phyloP scores from a whole-genome alignment of 92 coral and sea anemone species.

The Pocillopora grandis region DNA sequence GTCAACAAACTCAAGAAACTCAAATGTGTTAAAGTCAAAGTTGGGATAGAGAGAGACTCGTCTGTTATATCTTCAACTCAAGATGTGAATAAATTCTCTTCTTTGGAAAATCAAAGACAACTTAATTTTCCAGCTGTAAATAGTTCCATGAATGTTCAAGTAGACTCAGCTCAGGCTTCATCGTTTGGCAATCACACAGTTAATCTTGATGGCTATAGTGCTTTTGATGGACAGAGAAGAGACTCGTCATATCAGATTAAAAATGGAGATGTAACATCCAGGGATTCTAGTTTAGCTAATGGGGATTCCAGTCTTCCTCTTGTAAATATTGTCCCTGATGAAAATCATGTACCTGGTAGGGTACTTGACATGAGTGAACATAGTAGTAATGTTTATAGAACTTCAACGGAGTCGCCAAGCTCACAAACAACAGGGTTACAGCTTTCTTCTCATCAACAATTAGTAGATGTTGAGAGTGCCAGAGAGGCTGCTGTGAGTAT shows the following conservation, averaged over 20 bases:
- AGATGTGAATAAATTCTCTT: not conserved
- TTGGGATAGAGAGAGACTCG: slow-evolving; percentile 36
- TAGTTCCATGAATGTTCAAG: slow-evolving; percentile 11
- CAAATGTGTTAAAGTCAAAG: slow-evolving; percentile 40
- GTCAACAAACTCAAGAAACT: slow-evolving; percentile 65
- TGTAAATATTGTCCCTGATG: slow-evolving; percentile 15
- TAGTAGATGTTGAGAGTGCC: slow-evolving; percentile 43
- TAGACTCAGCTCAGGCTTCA: not conserved
- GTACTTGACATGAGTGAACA: slow-evolving; percentile 56
- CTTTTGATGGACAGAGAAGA: not conserved
- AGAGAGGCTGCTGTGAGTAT: slow-evolving; percentile 56
- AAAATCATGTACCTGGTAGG: slow-evolving; percentile 40
- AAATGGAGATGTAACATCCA: not conserved
- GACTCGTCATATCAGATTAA: not conserved
- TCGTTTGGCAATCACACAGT: slow-evolving; percentile 1
- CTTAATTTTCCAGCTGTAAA: slow-evolving; percentile 28
- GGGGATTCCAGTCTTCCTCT: slow-evolving; percentile 12
- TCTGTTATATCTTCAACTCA: not conserved
- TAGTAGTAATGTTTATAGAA: slow-evolving; percentile 36
- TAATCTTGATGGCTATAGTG: not conserved
- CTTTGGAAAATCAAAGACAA: slow-evolving; percentile 11
- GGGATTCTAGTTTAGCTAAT: slow-evolving; percentile 29
- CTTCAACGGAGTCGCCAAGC: slow-evolving; percentile 45
- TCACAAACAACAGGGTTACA: slow-evolving; percentile 37
- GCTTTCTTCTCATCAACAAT: slow-evolving; percentile 47